These are phyloP conservation scores for Mergus octosetaceus DNA, from an alignment of 2,797 vertebrate genomes.

Conservation along the genomic window DNA sequence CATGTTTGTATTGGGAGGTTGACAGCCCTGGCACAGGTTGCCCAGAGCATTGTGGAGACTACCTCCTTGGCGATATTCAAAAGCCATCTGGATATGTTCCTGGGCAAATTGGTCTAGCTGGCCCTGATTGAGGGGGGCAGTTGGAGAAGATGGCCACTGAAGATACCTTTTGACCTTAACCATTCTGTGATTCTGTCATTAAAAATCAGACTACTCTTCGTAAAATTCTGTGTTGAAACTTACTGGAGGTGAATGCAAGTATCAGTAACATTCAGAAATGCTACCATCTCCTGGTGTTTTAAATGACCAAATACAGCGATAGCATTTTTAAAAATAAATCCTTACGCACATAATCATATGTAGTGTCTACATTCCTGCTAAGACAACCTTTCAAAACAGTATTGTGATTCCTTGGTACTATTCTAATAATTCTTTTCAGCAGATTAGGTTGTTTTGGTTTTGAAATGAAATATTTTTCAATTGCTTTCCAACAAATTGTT, in stretches of 20 bases:
- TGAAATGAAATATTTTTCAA: not conserved
- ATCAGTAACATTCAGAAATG: not conserved
- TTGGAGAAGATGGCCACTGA: not conserved
- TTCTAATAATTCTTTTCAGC: not conserved
- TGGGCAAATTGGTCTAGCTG: not conserved
- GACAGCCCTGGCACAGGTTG: not conserved
- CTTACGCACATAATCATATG: rapidly evolving
- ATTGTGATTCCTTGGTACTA: not conserved
- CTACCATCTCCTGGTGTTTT: conserved; percentile 5
- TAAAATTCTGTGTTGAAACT: not conserved
- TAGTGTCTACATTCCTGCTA: not conserved
- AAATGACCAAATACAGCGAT: not conserved
- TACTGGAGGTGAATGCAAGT: not conserved
- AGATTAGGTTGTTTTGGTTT: not conserved
- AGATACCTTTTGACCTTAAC: not conserved
- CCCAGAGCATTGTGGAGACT: not conserved
- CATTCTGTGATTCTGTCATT: not conserved
- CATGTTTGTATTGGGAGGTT: not conserved
- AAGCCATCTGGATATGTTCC: not conserved
- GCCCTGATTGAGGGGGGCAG: not conserved
- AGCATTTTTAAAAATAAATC: not conserved
- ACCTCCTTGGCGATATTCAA: not conserved
- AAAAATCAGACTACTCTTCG: not conserved
- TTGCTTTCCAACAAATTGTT: not conserved
- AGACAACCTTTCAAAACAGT: not conserved